These are phyloP conservation scores for Muricea muricata DNA, from an alignment of 92 coral and sea anemone species.

Conservation along the genomic window DNA sequence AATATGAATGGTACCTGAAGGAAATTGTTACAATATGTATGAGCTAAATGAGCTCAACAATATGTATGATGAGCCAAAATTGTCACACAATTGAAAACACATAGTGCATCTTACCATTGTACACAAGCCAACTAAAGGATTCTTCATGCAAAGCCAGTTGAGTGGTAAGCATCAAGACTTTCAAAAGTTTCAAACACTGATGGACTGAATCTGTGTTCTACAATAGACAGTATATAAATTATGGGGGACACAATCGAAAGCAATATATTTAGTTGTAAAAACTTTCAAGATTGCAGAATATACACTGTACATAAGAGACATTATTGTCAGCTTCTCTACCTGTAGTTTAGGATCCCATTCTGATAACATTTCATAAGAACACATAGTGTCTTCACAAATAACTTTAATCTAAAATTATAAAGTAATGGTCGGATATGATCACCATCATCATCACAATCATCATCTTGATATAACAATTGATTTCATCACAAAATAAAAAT, in stretches of 20 bases:
- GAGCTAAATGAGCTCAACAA: no score
- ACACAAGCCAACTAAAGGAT: conserved; percentile 86
- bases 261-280: no score
- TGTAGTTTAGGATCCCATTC: conserved; percentile 80
- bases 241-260: no score
- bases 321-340: no score
- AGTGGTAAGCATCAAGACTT: conserved; percentile 76
- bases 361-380: conserved; percentile 72
- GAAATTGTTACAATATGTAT: not conserved
- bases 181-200: conserved; percentile 71
- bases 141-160: conserved; percentile 87
- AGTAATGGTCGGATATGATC: not conserved
- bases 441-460: not conserved
- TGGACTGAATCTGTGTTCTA: conserved; percentile 78
- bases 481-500: no score
- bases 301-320: no score
- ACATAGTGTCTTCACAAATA: conserved; percentile 81
- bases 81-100: no score
- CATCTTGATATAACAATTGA: no score
- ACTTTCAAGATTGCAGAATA: no score
- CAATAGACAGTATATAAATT: not conserved
- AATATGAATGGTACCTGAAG: conserved; percentile 76
- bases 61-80: no score
- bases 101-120: conserved; percentile 81
- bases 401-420: conserved; percentile 72